Evolutionary conservation across 2,888 invertebrate species (phyloP), one percentile per base, ranked within the genome.

Genomic region (Rhingia campestris): DNA sequence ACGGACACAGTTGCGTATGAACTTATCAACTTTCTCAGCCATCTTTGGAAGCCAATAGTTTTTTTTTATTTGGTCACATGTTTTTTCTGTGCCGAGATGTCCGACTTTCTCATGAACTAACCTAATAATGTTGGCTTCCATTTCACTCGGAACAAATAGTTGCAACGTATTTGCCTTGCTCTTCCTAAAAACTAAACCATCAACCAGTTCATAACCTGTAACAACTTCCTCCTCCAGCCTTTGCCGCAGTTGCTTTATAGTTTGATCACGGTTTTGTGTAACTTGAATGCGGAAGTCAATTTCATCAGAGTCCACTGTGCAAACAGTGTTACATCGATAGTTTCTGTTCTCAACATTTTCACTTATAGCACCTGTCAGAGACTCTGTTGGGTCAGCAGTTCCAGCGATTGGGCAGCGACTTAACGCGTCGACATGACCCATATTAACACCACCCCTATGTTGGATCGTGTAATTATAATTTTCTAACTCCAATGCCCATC

Each of bases 401-500:
- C n/a, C n/a, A n/a, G n/a, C n/a, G n/a, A n/a, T n/a, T n/a, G n/a
- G n/a, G n/a, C n/a, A n/a, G n/a, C n/a, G n/a, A n/a, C n/a, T n/a
- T n/a, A n/a, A n/a, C n/a, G n/a, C n/a, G n/a, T n/a, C n/a, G n/a
- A n/a, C n/a, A n/a, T n/a, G n/a, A n/a, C n/a, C n/a, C n/a, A n/a
- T n/a, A n/a, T n/a, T n/a, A n/a, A n/a, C n/a, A n/a, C n/a, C n/a
- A n/a, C n/a, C n/a, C n/a, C n/a, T n/a, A n/a, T n/a, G n/a, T n/a
- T n/a, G n/a, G n/a, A n/a, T n/a, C n/a, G n/a, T n/a, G n/a, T n/a
- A n/a, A n/a, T n/a, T n/a, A n/a, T 73, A 80, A 14, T 73, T 73
- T 37, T 81, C 67, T 41, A 81, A 58, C 5, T 69, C 63, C 22
- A 88, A 61, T 81, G 88, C 88, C 89, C 89, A 88, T n/a, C 88